phyloP scores from a whole-genome alignment of 1,140 invertebrate species.

The Drosophila melanogaster region Release_6_plus_ISO1_MT NT_033779.5:15360501-15361000 shows the following conservation, averaged over 20 bases:
- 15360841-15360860: slow-evolving; percentile 52
- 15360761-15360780: slow-evolving; percentile 26
- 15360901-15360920: not conserved
- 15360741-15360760: slow-evolving; percentile 82
- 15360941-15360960: too few relatives aligned
- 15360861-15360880: slow-evolving; percentile 18
- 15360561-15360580: slow-evolving; percentile 83
- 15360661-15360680: slow-evolving; percentile 78
- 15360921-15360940: too few relatives aligned
- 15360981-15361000: not conserved
- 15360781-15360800: slow-evolving; percentile 22
- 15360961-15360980: too few relatives aligned
- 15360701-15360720: slow-evolving; percentile 10
- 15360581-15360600: slow-evolving; percentile 76
- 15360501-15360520: slow-evolving; percentile 22
- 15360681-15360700: slow-evolving; percentile 52
- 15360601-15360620: slow-evolving; percentile 75
- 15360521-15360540: slow-evolving; percentile 76
- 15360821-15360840: slow-evolving; percentile 55
- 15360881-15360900: slow-evolving; percentile 33
- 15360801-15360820: slow-evolving; percentile 30
- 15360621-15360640: slow-evolving; percentile 53
- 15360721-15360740: slow-evolving; percentile 56
- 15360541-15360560: slow-evolving; percentile 69
- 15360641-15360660: slow-evolving; percentile 72